Evolutionary conservation across 2,797 vertebrate species (phyloP), one percentile per base, ranked within the genome.

Genomic region (Decapterus maruadsi): DNA sequence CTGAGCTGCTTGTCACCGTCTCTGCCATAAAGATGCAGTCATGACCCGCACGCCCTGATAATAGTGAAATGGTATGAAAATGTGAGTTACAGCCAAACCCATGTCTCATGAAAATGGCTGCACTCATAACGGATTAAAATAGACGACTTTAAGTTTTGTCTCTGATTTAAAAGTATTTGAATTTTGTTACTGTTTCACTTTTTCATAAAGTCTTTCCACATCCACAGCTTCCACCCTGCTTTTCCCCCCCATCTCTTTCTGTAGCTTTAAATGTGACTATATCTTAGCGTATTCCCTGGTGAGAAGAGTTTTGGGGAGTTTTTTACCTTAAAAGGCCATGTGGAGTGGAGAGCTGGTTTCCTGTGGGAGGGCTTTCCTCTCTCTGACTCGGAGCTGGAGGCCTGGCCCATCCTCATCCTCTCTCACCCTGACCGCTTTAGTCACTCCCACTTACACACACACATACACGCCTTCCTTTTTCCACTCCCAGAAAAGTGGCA

Each of bases 281-380:
- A 90, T 91, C 84, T 89, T 82, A 55, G 79, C 73, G 77, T 78
- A 75, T 90, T 94, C 92, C 91, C 92, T 60, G 63, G 90, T 38
- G 83, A 86, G 78, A 55, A 67, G 77, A 86, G 72, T 89, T 94
- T 94, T 93, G 83, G 87, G 93, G 88, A 92, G 89, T 88, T 94
- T 92, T 94, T 94, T 94, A 94, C 94, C 94, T 93, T 95, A 94
- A 94, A 95, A 94, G 94, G 94, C 90, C 87, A 93, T 94, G 88
- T 75, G 79, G 86, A 94, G 88, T 53, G 55, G 84, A 93, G 78
- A 13, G 13, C 83, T 83, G 77, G 89, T 87, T 94, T 95, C 94
- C 93, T 94, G 94, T 94, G 92, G 94, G 94, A 90, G 94, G 94
- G 87, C 71, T 87, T 92, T 92, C 80, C 86, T 88, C 75, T 75